Base-by-base conservation (phyloP, 2,888 invertebrate species). In the Heteromurus nitidus region DNA sequence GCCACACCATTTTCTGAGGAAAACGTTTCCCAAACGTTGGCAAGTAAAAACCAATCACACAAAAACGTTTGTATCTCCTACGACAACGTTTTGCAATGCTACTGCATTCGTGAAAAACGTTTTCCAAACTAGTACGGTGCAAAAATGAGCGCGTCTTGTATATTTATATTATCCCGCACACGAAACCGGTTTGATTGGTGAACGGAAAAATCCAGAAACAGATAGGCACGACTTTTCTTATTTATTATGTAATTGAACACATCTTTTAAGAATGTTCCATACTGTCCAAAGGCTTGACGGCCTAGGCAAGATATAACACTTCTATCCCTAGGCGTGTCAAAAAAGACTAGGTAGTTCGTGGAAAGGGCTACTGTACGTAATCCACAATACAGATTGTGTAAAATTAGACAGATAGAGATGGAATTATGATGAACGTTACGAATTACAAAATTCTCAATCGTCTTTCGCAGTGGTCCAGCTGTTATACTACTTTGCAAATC, bases 321-420 rank as follows among this genome's bases (percentile, higher is more conserved):
- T 28, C 42, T 3, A 58, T 70, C 70, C 2, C 70, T 11, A 28
- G 24, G 2, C 0, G 9, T 18, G 30, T 76, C 30, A 60, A 68
- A 76, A 24, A 55, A 68, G 11, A 44, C 3, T 3, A 68, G 16
- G 18, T 76, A 76, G 1, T 47, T 26, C n/a, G 60, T 47, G 1
- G 55, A 58, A 7, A 76, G 28, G 1, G 68, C 47, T 2, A 68
- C 62, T 2, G 76, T 76, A 1, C 76, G 18, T 18, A 76, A n/a
- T 1, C 60, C 60, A 24, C 20, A 16, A 36, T 18, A 64, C 7
- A 64, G 18, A 20, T 64, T 64, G 13, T 64, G 64, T 31, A 64
- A 26, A 1, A 64, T 20, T 7, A 64, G 1, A 31, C 16, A 20
- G 31, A 64, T 1, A 31, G 36, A 36, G 9, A 36, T 31, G n/a